phyloP scores from a whole-genome alignment of 2,888 invertebrate genomes.

The Rosalia funebris region DNA sequence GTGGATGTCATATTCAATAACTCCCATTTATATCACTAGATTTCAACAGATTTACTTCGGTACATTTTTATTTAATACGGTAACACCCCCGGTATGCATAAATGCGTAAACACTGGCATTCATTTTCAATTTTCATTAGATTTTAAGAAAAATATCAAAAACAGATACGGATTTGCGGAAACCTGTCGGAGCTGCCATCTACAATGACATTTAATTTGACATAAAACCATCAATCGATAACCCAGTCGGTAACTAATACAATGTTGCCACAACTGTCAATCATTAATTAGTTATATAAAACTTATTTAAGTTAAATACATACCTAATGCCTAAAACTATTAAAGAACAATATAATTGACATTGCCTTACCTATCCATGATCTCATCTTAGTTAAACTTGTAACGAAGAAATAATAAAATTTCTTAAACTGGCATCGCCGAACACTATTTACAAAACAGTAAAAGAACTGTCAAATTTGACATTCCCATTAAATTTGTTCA shows the following conservation, averaged over 20 bases:
- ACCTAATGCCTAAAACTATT: too few relatives aligned
- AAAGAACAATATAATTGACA: too few relatives aligned
- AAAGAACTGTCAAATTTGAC: slow-evolving; percentile 14
- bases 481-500: not conserved
- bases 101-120: slow-evolving; percentile 13
- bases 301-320: too few relatives aligned
- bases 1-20: slow-evolving; percentile 63
- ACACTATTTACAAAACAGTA: not conserved
- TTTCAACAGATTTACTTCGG: slow-evolving; percentile 17
- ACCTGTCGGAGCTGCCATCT: slow-evolving; percentile 48
- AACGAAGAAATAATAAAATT: too few relatives aligned
- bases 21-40: slow-evolving; percentile 39
- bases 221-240: slow-evolving; percentile 42
- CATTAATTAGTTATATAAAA: not conserved
- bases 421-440: slow-evolving; percentile 1
- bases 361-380: too few relatives aligned
- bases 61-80: slow-evolving; percentile 10
- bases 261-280: slow-evolving; percentile 16
- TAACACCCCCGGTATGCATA: slow-evolving; percentile 9
- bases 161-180: slow-evolving; percentile 33
- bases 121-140: slow-evolving; percentile 22
- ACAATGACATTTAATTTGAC: slow-evolving; percentile 45
- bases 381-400: too few relatives aligned
- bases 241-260: slow-evolving; percentile 10
- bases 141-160: slow-evolving; percentile 31